Evolutionary conservation across 2,113 vertebrate genomes (phyloP).

Genomic region (Prolemur simus): DNA sequence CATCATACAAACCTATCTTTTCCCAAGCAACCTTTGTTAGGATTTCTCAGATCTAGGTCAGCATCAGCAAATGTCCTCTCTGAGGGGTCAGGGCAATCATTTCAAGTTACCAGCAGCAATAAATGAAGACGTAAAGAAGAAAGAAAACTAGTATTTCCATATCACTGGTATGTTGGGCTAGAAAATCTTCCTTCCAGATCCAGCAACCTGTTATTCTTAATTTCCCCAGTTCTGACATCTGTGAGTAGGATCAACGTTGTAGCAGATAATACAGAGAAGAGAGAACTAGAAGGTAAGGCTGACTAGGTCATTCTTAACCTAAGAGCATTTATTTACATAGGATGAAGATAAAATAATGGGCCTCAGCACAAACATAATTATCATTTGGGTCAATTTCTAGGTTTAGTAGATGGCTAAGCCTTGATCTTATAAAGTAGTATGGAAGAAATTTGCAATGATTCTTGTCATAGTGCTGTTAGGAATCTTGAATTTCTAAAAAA

Average conservation of each 20-base stretch:
- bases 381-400: not conserved
- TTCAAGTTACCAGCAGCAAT: not conserved
- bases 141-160: not conserved
- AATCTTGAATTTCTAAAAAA: conserved; percentile 11
- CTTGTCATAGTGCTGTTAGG: not conserved
- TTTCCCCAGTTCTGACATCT: not conserved
- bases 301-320: not conserved
- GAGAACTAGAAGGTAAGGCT: not conserved
- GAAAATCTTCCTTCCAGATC: not conserved
- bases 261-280: not conserved
- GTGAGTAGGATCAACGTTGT: not conserved
- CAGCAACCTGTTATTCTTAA: not conserved
- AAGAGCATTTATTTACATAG: not conserved
- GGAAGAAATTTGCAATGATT: conserved; percentile 15
- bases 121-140: not conserved
- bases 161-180: not conserved
- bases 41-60: not conserved
- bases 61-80: not conserved
- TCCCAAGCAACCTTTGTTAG: not conserved
- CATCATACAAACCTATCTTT: not conserved
- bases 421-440: not conserved
- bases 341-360: not conserved
- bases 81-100: not conserved
- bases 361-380: not conserved
- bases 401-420: not conserved